Conservation (phyloP, 1,140 invertebrate genomes). For the Pteromalus puparum region DNA sequence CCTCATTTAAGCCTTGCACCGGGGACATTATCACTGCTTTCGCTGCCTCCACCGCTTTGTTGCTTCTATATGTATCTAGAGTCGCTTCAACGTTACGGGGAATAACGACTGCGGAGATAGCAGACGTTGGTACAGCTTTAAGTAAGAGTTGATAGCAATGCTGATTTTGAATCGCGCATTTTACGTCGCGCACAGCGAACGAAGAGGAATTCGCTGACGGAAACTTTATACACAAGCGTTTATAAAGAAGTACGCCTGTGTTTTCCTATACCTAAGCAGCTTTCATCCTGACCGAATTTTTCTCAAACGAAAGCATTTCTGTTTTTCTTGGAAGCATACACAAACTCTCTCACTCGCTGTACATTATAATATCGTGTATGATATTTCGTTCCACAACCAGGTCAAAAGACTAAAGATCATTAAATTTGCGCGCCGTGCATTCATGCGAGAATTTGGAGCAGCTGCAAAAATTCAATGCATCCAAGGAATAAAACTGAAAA, state of each 20-base stretch:
- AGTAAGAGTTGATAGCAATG: background rate
- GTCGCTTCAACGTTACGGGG: background rate
- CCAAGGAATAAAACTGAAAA: background rate
- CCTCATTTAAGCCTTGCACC: conserved; percentile 4
- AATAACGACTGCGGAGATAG: background rate
- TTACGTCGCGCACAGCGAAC: too few relatives aligned
- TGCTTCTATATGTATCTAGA: background rate
- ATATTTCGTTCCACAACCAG: background rate
- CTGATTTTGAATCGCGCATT: too few relatives aligned
- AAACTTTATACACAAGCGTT: too few relatives aligned
- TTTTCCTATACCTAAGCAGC: too few relatives aligned
- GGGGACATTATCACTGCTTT: background rate
- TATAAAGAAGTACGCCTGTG: too few relatives aligned
- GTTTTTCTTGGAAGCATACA: background rate
- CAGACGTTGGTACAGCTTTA: background rate
- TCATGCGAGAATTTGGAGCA: conserved; percentile 6
- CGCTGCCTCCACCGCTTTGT: background rate
- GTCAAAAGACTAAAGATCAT: background rate
- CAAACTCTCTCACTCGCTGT: background rate
- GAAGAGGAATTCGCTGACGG: too few relatives aligned
- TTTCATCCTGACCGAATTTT: background rate
- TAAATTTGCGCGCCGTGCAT: background rate
- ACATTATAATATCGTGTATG: background rate
- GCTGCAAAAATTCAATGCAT: conserved; percentile 13
- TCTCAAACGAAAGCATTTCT: background rate